Evolutionary conservation across 2,888 invertebrate genomes (phyloP).

Genomic region (Achlya flavicornis): DNA sequence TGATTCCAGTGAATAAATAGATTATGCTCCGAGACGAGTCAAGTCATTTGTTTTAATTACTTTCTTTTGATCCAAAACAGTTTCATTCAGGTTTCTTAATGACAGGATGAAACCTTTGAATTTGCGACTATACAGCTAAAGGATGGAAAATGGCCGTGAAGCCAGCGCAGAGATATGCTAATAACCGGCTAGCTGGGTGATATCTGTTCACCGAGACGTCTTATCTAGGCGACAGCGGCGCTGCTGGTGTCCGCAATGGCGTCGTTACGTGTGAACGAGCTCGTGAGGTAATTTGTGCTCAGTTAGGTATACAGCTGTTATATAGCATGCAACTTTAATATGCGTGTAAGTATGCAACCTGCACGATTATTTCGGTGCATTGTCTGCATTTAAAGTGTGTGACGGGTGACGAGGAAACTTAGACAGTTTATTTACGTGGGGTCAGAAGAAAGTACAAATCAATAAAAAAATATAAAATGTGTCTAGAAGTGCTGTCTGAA

Average conservation of each 20-base stretch:
- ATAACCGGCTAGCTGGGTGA: conserved; percentile 45
- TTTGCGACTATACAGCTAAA: background rate
- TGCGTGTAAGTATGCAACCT: conserved; percentile 9
- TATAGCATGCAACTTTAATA: conserved; percentile 2
- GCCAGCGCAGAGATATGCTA: conserved; percentile 48
- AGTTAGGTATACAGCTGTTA: conserved; percentile 17
- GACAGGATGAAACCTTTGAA: too few relatives aligned
- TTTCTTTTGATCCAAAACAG: too few relatives aligned
- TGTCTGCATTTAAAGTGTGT: conserved; percentile 3
- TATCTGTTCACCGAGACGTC: conserved; percentile 44
- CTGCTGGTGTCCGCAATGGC: conserved; percentile 38
- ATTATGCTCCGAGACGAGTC: too few relatives aligned
- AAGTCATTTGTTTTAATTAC: too few relatives aligned
- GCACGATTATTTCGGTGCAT: background rate
- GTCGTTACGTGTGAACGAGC: conserved; percentile 41
- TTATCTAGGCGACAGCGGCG: conserved; percentile 49
- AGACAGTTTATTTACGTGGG: background rate
- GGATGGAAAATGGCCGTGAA: conserved; percentile 28
- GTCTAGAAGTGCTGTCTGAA: too few relatives aligned
- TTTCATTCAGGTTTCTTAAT: too few relatives aligned
- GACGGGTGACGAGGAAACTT: background rate
- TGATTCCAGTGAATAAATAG: too few relatives aligned
- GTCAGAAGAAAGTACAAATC: background rate
- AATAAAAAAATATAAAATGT: too few relatives aligned
- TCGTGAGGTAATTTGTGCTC: conserved; percentile 27